A percentile compares a stretch with the other conserved stretches of the same genome.
These are phyloP conservation scores for Sciurus niger DNA, from an alignment of 2,113 vertebrate species.

Conservation along the genomic window DNA sequence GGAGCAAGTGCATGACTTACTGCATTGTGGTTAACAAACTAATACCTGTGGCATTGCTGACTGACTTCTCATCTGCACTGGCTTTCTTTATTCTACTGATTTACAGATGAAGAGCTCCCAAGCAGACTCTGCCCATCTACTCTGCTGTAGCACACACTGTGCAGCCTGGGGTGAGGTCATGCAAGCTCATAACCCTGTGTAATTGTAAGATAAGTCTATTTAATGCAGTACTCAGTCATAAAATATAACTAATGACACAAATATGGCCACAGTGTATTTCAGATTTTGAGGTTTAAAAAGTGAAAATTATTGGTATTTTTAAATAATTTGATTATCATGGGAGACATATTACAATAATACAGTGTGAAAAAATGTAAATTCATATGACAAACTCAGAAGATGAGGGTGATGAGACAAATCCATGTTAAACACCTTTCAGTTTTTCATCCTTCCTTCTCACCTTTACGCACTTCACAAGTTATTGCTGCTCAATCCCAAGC, in stretches of 20 bases:
- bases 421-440: neutral
- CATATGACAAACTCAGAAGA: too few species aligned
- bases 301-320: too few species aligned
- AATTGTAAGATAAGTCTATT: neutral
- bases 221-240: neutral
- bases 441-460: neutral
- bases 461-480: too few species aligned
- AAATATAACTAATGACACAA: neutral
- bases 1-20: neutral
- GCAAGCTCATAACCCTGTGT: neutral
- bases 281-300: too few species aligned
- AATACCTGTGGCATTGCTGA: neutral
- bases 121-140: too few species aligned
- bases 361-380: too few species aligned
- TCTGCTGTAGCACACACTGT: neutral
- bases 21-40: neutral
- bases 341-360: too few species aligned
- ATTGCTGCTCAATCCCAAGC: neutral
- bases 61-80: neutral
- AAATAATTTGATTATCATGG: too few species aligned
- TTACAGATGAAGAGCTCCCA: neutral
- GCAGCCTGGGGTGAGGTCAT: neutral
- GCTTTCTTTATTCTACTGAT: neutral
- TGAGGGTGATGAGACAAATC: neutral
- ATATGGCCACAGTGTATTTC: neutral